Conservation (phyloP, 2,888 invertebrate species). For the Chrysina gloriosa region DNA sequence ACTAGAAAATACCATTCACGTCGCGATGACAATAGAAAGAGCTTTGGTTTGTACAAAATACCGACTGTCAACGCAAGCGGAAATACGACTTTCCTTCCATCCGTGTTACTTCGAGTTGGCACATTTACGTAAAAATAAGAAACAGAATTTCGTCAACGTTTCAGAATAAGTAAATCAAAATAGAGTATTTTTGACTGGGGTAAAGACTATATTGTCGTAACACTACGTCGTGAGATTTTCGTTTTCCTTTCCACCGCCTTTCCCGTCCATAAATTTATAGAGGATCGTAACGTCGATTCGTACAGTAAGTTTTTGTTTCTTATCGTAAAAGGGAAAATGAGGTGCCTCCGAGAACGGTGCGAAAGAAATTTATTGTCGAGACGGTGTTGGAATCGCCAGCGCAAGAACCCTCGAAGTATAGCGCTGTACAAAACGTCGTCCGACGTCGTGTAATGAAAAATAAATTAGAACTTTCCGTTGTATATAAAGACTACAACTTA, state of each 20-base stretch:
- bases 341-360: background rate
- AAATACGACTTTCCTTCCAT: background rate
- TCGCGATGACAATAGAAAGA: no score
- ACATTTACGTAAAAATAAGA: background rate
- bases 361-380: slow-evolving; percentile 7
- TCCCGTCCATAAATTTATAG: background rate
- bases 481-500: background rate
- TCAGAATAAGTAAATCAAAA: slow-evolving; percentile 22
- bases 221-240: slow-evolving; percentile 3
- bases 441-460: slow-evolving; percentile 9
- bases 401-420: background rate
- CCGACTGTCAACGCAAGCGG: background rate
- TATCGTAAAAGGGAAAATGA: slow-evolving; percentile 5
- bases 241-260: background rate
- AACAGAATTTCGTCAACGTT: slow-evolving; percentile 9
- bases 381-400: background rate
- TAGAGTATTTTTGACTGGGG: no score
- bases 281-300: no score
- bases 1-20: no score
- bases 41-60: background rate
- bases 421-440: background rate
- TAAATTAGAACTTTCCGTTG: slow-evolving; percentile 20
- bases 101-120: background rate
- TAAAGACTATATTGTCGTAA: background rate
- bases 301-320: slow-evolving; percentile 3